A percentile compares a stretch with the other conserved stretches of the same genome.
These are phyloP conservation scores for Matsumurasca onukii DNA, from an alignment of 1,140 invertebrate genomes.

Conservation along the genomic window DNA sequence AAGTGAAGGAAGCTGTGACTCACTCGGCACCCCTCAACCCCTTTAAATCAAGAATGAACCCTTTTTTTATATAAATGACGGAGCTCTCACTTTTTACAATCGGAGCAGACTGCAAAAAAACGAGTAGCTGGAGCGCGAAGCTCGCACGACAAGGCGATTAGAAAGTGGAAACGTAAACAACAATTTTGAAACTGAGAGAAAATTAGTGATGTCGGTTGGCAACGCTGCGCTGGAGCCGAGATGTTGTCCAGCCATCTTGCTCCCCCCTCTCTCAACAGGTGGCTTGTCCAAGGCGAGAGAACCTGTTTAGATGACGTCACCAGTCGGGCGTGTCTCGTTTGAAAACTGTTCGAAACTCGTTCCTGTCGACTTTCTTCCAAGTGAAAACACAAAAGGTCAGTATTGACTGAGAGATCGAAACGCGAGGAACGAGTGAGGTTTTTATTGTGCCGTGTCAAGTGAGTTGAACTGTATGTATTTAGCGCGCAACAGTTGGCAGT, in stretches of 20 bases:
- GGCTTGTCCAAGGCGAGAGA: slow-evolving; percentile 25
- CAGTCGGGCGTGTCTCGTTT: slow-evolving; percentile 22
- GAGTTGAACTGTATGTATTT: not conserved
- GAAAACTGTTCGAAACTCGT: slow-evolving; percentile 26
- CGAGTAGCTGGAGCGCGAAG: no score
- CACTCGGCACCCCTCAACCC: no score
- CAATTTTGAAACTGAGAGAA: not conserved
- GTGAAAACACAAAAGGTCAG: slow-evolving; percentile 31
- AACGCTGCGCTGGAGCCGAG: slow-evolving; percentile 14
- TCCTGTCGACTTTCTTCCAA: slow-evolving; percentile 30
- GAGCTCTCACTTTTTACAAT: no score
- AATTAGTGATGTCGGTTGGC: not conserved
- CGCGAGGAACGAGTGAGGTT: not conserved
- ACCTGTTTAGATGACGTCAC: slow-evolving; percentile 34
- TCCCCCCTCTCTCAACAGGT: slow-evolving; percentile 29
- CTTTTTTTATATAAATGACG: no score
- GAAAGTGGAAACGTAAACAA: no score
- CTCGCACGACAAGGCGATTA: no score
- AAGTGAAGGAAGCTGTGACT: no score
- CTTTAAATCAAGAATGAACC: no score
- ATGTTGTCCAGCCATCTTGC: slow-evolving; percentile 4
- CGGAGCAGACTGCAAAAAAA: no score
- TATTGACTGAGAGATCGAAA: slow-evolving; percentile 7
- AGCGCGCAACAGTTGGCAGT: slow-evolving; percentile 12
- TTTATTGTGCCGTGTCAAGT: not conserved